Percentiles rank a stretch among this genome's conserved stretches.
These are phyloP conservation scores for Temnothorax longispinosus DNA, from an alignment of 1,140 invertebrate species.

Conservation along the genomic window DNA sequence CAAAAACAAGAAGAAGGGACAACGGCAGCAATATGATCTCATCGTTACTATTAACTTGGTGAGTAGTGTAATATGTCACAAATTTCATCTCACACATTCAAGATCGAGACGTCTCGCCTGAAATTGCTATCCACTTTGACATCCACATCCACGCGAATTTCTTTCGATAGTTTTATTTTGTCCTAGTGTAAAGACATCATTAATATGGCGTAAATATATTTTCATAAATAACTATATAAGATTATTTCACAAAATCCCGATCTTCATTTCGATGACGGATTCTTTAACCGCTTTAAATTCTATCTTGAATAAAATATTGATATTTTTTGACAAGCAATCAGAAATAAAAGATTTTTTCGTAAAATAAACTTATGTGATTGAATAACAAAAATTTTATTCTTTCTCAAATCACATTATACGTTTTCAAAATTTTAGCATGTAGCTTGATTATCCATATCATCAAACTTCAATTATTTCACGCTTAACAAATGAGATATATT, in stretches of 20 bases:
- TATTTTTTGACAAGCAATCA: background rate
- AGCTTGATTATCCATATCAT: background rate
- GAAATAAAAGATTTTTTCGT: background rate
- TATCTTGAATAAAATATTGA: background rate
- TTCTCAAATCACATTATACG: background rate
- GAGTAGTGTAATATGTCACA: conserved; percentile 79
- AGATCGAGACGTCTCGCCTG: background rate
- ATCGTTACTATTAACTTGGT: conserved; percentile 94
- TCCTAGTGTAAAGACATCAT: background rate
- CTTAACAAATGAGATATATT: background rate
- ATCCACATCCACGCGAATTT: background rate
- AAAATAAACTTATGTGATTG: background rate
- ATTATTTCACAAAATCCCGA: background rate
- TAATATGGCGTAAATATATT: background rate
- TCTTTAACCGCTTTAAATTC: background rate
- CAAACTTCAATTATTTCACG: background rate
- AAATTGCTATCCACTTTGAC: background rate
- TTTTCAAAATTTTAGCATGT: background rate
- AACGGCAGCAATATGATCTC: conserved; percentile 93
- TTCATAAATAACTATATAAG: background rate
- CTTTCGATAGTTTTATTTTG: background rate
- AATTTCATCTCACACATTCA: background rate
- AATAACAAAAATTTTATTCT: background rate
- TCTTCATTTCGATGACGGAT: background rate
- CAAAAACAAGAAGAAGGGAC: conserved; percentile 92